A percentile compares a stretch with the other conserved stretches of the same genome.
phyloP scores from a whole-genome alignment of 2,888 invertebrate species.

The Drosophila ochracea region DNA sequence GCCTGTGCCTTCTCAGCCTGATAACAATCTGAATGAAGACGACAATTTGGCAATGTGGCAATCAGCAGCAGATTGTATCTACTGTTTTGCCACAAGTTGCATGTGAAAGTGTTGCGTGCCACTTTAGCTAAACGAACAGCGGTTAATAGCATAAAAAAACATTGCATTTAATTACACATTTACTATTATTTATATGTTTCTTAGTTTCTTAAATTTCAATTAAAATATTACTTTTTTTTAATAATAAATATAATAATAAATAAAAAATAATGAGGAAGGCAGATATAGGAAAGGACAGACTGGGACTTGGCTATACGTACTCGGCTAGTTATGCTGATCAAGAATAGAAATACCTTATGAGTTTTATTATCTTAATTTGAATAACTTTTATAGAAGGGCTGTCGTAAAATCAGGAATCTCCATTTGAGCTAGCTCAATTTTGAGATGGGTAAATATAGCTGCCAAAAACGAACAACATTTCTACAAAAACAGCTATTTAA shows the following conservation, averaged over 20 bases:
- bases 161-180: not conserved
- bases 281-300: no score
- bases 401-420: not conserved
- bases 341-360: no score
- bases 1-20: slow-evolving; percentile 6
- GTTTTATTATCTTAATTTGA: not conserved
- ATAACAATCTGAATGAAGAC: slow-evolving; percentile 40
- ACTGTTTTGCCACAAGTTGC: not conserved
- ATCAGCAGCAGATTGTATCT: slow-evolving; percentile 6
- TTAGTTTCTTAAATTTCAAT: not conserved
- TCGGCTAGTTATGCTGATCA: no score
- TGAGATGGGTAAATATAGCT: not conserved
- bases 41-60: slow-evolving; percentile 43
- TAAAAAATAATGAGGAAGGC: no score
- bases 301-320: no score
- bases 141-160: not conserved
- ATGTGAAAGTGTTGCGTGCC: slow-evolving; percentile 18
- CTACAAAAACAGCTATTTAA: not conserved
- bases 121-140: slow-evolving; percentile 18
- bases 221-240: not conserved
- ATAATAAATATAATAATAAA: not conserved
- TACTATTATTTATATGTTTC: not conserved
- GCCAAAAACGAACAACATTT: not conserved
- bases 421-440: not conserved
- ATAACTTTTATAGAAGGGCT: no score